A percentile compares a stretch with the other conserved stretches of the same genome.
These are phyloP conservation scores for Xanthostigma xanthostigma DNA, from an alignment of 2,888 invertebrate genomes.

Conservation along the genomic window DNA sequence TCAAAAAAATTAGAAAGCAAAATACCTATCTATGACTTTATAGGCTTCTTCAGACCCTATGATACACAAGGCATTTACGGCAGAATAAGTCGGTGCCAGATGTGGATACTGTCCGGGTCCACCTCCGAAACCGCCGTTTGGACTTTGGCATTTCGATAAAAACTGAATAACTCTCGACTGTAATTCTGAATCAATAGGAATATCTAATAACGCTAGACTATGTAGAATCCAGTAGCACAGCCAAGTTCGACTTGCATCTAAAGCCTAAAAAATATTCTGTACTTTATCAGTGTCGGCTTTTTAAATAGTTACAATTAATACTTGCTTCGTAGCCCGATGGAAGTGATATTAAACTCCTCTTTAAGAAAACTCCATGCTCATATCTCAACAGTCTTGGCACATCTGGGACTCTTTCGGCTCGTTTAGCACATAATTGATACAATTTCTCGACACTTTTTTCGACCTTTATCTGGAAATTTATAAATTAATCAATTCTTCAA, in stretches of 20 bases:
- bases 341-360: slow-evolving; percentile 49
- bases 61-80: slow-evolving; percentile 82
- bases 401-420: slow-evolving; percentile 35
- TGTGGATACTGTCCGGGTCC: slow-evolving; percentile 89
- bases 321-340: slow-evolving; percentile 52
- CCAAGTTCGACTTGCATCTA: slow-evolving; percentile 96
- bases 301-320: slow-evolving; percentile 15
- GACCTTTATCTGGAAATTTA: slow-evolving; percentile 33
- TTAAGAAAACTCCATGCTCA: slow-evolving; percentile 49
- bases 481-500: not conserved
- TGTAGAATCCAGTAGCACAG: slow-evolving; percentile 95
- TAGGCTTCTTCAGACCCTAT: slow-evolving; percentile 71
- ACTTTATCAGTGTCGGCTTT: not conserved
- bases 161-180: slow-evolving; percentile 41
- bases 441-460: slow-evolving; percentile 39
- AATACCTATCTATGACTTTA: slow-evolving; percentile 65
- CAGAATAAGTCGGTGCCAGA: slow-evolving; percentile 94
- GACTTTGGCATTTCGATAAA: slow-evolving; percentile 55
- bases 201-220: slow-evolving; percentile 63
- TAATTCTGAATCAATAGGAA: slow-evolving; percentile 39
- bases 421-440: slow-evolving; percentile 32
- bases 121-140: slow-evolving; percentile 81
- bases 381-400: slow-evolving; percentile 44
- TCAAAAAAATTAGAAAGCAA: not conserved
- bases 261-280: slow-evolving; percentile 32